Base-by-base conservation (phyloP, 2,888 invertebrate genomes). In the Drosophila aldrichi region DNA sequence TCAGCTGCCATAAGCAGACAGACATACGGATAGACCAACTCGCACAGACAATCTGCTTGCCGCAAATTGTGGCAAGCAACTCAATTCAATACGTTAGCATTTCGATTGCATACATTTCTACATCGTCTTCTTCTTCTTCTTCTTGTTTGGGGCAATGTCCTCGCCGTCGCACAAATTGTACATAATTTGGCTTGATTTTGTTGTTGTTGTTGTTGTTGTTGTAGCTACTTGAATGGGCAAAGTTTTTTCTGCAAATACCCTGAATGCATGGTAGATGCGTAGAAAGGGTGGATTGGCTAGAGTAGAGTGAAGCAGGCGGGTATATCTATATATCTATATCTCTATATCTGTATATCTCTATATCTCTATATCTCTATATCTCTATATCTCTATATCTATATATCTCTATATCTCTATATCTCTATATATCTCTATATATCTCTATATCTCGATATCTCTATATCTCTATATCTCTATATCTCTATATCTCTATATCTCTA, bases 121-220 rank as follows among this genome's bases (percentile, higher is more conserved):
- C 20, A 16, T 3, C 22, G 1, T 20, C 7, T 6, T 20, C 20
- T 2, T 43, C 20, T n/a, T 8, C n/a, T 38, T n/a, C 8, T 44
- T 44, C 22, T 25, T 44, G 44, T 44, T 44, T 83, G 79, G 88
- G 80, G 88, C 89, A 89, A 90, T 82, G 89, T 82, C 89, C 89
- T 90, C 80, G 69, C 34, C 65, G 61, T 49, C 58, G 66, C 61
- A 65, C 71, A 88, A 85, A 85, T 85, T 88, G 86, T 81, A 80
- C 88, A 84, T 88, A 85, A 79, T 88, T 89, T 88, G 76, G 83
- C 77, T 78, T 82, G 82, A 82, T 78, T 82, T 81, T 55, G 71
- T 51, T 67, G 54, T 64, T 68, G 29, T 80, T 55, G 73, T 51
- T 67, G 60, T 70, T 70, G 71, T 41, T 41, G 36, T 63, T 65